Base-by-base conservation (phyloP, 2,888 invertebrate species). In the Trimorus sp. region DNA sequence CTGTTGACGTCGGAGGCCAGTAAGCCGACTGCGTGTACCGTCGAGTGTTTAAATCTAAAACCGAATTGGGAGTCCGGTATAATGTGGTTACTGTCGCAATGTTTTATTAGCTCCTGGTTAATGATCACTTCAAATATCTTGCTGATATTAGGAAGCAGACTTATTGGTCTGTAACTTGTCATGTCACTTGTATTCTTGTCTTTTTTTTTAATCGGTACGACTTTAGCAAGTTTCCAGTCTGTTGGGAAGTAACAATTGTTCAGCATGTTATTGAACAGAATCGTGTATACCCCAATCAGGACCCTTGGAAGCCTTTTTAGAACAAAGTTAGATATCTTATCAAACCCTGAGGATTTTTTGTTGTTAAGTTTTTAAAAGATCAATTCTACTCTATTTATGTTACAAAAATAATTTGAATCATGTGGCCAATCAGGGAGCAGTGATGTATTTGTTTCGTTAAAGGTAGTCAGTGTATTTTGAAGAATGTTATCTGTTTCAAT, bases 91-190 rank as follows among this genome's bases (percentile, higher is more conserved):
- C 79, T 8, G 7, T 56, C 11, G n/a, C 54, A 54, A 6, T 7
- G 9, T 8, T 9, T 7, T 8, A 11, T 12, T 38, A 69, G 6
- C 0, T 4, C 7, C 12, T 68, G 7, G 9, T 76, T 70, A 1
- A 77, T 16, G 0, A 70, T 6, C 0, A 60, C 38, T 60, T 74
- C 78, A 14, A 80, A 77, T 7, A 80, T 11, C 49, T 66, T 80
- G 7, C 51, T 58, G 6, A 84, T 14, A 14, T 78, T 79, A 0
- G 84, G 80, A 8, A 83, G 51, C 6, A 85, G 54, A 45, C 84
- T 85, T 0, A 85, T 85, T 2, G 85, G 84, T 38, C 84, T 59
- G 26, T 85, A 85, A 42, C 70, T 84, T 0, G 53, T 0, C 9
- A 59, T 62, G 16, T 63, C 45, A 7, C n/a, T 0, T 37, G 1